phyloP scores from a whole-genome alignment of 2,113 vertebrate genomes.

The Ctenomys sociabilis region DNA sequence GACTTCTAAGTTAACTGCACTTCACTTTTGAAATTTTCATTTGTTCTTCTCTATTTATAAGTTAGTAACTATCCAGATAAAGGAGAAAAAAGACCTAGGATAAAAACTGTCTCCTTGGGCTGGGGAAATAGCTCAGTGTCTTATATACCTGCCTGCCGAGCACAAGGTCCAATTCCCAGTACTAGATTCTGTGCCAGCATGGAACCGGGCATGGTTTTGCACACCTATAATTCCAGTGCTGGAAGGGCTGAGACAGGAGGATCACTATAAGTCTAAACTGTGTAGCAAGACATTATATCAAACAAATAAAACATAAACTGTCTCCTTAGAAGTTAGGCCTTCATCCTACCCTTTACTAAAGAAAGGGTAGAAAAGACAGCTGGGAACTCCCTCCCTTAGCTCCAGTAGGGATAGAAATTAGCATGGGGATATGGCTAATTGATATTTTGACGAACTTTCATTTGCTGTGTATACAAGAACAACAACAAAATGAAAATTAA shows the following conservation, averaged over 20 bases:
- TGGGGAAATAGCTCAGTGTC: no score
- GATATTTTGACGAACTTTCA: conserved; percentile 2
- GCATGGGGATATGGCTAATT: not conserved
- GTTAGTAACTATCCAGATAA: not conserved
- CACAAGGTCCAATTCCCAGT: no score
- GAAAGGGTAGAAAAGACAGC: not conserved
- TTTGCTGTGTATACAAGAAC: not conserved
- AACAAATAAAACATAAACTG: not conserved
- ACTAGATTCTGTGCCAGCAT: no score
- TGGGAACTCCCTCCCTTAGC: not conserved
- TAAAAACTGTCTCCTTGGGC: not conserved
- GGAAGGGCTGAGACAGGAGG: no score
- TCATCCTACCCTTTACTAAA: not conserved
- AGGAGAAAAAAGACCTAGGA: not conserved
- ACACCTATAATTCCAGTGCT: no score
- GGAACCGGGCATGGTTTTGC: no score
- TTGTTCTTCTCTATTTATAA: not conserved
- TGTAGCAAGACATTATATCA: no score
- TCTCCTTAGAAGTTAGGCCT: not conserved
- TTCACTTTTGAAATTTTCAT: not conserved
- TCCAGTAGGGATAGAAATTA: not conserved
- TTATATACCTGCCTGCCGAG: no score
- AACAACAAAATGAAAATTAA: conserved; percentile 45
- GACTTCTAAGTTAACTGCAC: not conserved
- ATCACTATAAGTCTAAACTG: no score